phyloP scores from a whole-genome alignment of 2,113 vertebrate species.

The Cephalopholis sonnerati region DNA sequence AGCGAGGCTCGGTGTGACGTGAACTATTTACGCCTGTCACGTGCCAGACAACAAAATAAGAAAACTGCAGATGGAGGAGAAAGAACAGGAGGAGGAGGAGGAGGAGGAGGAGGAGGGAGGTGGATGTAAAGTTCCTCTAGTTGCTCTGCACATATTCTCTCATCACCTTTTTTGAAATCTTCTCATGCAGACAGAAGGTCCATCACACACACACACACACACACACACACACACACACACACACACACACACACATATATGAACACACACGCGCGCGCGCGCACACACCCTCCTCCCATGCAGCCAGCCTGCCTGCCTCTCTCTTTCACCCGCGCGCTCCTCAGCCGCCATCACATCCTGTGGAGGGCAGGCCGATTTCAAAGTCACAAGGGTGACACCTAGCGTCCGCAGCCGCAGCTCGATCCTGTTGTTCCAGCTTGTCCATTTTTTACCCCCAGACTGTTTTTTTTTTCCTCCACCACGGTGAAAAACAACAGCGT shows the following conservation, averaged over 20 bases:
- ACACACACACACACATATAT: slow-evolving; percentile 1
- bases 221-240: slow-evolving; percentile 26
- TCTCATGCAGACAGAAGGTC: slow-evolving; percentile 41
- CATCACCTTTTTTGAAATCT: slow-evolving; percentile 46
- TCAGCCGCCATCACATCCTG: slow-evolving; percentile 60
- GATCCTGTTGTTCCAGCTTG: slow-evolving; percentile 28
- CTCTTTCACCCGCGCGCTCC: slow-evolving; percentile 22
- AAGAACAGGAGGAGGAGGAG: too few species aligned
- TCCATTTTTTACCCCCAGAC: slow-evolving; percentile 40
- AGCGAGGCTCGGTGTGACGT: not conserved
- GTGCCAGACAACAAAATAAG: not conserved
- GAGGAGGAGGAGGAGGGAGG: too few species aligned
- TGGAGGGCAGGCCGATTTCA: slow-evolving; percentile 67
- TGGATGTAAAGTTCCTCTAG: slow-evolving; percentile 25
- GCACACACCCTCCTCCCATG: slow-evolving; percentile 26
- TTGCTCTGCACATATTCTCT: slow-evolving; percentile 40
- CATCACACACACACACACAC: slow-evolving; percentile 15
- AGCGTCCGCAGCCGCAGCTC: slow-evolving; percentile 75
- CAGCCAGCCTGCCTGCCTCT: slow-evolving; percentile 41
- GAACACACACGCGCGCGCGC: slow-evolving; percentile 14
- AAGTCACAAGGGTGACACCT: slow-evolving; percentile 90
- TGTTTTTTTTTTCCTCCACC: slow-evolving; percentile 23
- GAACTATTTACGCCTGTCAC: slow-evolving; percentile 8
- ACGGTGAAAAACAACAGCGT: slow-evolving; percentile 34
- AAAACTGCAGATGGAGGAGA: not conserved